Base-by-base conservation (phyloP, 2,888 invertebrate species). In the Tupiocoris notatus region DNA sequence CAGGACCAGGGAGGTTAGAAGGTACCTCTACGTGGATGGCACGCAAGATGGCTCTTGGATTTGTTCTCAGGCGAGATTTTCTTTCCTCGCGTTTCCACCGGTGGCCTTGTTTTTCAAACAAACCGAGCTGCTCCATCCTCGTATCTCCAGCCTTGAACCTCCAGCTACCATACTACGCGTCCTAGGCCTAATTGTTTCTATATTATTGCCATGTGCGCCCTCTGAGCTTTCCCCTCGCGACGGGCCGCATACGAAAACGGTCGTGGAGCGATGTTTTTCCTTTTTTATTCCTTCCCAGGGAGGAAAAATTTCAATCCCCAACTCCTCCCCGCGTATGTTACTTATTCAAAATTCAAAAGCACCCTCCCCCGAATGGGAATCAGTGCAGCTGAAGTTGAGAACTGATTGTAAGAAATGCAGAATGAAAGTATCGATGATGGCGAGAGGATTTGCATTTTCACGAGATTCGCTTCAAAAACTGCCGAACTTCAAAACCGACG, bases 181-280 rank as follows among this genome's bases (percentile, higher is more conserved):
- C 39, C 39, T 39, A 21, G 63, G n/a, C 73, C 73, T 73, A 73
- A 73, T 73, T 73, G 73, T 73, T 73, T 73, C 62, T 73, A 73
- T 73, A 73, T 73, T 73, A 73, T 73, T 73, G 73, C 73, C 73
- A 63, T 70, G 59, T 70, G 70, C 39, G 39, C 39, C 39, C 39
- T 39, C 24, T 23, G 70, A 17, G 59, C 58, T 23, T 70, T 70
- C 58, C 70, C 70, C 39, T 39, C 59, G 59, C 59, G 59, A 59
- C 59, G 59, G 20, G 7, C 59, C 73, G 73, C 70, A 70, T 70
- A 70, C n/a, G 23, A 54, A 70, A 70, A 24, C 20, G 59, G 70
- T 3, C 6, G 67, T 20, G 67, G 54, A n/a, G n/a, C n/a, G n/a
- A n/a, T n/a, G n/a, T 20, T 2, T 17, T 18, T 54, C 20, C 9